Base-by-base conservation (phyloP, 2,797 vertebrate genomes). In the Hafferia zeledoni region DNA sequence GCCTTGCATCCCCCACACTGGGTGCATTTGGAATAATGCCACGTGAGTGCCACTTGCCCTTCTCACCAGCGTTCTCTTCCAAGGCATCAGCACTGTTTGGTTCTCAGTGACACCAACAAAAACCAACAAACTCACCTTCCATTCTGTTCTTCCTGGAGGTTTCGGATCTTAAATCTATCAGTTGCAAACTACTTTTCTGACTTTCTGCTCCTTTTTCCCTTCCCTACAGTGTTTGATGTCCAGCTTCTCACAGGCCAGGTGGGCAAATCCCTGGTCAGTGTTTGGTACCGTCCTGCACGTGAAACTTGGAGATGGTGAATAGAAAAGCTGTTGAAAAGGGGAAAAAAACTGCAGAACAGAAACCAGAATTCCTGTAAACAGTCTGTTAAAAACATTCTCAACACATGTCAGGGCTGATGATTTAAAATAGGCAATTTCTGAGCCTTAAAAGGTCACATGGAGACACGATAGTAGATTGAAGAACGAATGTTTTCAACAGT, bases 341-440 rank as follows among this genome's bases (percentile, higher is more conserved):
- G 17, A 78, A 65, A 78, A 52, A 89, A 93, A 72, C 39, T 89
- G 18, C 55, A 94, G 96, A 97, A 97, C 72, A 96, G 95, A 97
- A 97, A 96, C 70, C 80, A 90, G 82, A 87, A 94, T 95, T 96
- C 95, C 94, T 83, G 94, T 97, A 97, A 97, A 96, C 91, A 93
- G 56, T 47, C 71, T 94, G 92, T 92, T 95, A 94, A 97, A 96
- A 96, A 95, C 95, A 97, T 82, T 89, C 35, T 74, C 52, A 72
- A 57, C 90, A 68, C 78, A 85, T 93, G 87, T 88, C 87, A 30
- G 87, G 61, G 84, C 67, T 2, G 3, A 14, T 81, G 85, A 89
- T 91, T 94, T 93, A 85, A 90, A 94, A 95, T 89, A 94, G 96
- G 64, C 74, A 64, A 69, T 71, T 93, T 93, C 78, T 89, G 82